Conservation (phyloP, 2,113 vertebrate genomes). For the Thomomys bottae region DNA sequence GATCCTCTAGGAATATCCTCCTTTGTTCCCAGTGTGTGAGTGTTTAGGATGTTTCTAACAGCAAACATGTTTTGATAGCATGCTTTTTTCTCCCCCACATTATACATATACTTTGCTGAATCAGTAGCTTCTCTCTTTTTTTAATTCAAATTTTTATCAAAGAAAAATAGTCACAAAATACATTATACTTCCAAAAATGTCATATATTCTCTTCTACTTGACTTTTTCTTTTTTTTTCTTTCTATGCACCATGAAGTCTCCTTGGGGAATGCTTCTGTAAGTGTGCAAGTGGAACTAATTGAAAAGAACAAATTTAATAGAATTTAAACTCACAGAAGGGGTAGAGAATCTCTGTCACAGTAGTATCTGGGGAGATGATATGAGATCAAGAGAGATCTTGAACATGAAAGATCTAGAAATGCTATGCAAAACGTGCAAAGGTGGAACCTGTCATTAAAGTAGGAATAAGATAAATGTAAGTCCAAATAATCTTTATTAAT, state of each 20-base stretch:
- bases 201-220: neutral
- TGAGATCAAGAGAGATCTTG: slow-evolving; percentile 20
- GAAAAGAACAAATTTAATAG: slow-evolving; percentile 70
- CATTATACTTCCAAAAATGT: slow-evolving; percentile 1
- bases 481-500: neutral
- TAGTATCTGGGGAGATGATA: slow-evolving; percentile 17
- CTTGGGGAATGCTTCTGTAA: slow-evolving; percentile 54
- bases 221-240: neutral
- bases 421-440: neutral
- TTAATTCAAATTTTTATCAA: neutral
- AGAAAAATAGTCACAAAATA: slow-evolving; percentile 43
- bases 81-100: accelerated
- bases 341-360: slow-evolving; percentile 46
- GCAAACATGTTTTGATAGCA: neutral
- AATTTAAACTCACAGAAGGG: slow-evolving; percentile 68
- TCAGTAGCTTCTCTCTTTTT: neutral
- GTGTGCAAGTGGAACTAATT: slow-evolving; percentile 64
- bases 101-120: neutral
- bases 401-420: slow-evolving; percentile 10
- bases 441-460: neutral
- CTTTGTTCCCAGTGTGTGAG: too few species aligned
- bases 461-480: neutral
- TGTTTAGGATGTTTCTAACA: neutral
- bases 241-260: slow-evolving; percentile 26
- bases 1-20: too few species aligned